These are phyloP conservation scores for Hexactinellida sp. DNA, from an alignment of 37 sponge, comb jelly and placozoan species.

Conservation along the genomic window DNA sequence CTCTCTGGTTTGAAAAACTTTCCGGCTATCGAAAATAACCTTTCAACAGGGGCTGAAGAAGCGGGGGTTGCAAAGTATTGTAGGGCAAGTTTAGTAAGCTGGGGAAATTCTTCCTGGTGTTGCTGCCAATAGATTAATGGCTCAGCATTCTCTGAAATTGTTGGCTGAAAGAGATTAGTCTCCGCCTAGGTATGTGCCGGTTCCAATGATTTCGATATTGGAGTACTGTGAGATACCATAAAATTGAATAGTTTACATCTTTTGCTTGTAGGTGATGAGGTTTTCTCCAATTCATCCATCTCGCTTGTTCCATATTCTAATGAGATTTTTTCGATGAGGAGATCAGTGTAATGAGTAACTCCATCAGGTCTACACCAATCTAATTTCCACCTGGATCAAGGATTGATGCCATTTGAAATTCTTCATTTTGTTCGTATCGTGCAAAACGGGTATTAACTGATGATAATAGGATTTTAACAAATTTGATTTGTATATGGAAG, in stretches of 20 bases:
- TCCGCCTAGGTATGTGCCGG: background rate
- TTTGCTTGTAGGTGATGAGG: background rate
- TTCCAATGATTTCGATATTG: background rate
- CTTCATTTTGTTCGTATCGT: constrained; percentile 10
- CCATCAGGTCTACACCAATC: background rate
- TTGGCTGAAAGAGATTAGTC: background rate
- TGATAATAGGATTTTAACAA: background rate
- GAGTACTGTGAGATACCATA: background rate
- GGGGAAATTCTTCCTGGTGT: too few relatives aligned
- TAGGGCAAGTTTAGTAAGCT: too few relatives aligned
- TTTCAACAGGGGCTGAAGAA: too few relatives aligned
- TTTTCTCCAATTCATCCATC: background rate
- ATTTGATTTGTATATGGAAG: background rate
- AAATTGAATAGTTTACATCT: background rate
- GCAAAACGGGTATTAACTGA: constrained; percentile 15
- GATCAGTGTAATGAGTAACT: background rate
- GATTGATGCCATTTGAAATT: constrained; percentile 6
- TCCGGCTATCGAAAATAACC: too few relatives aligned
- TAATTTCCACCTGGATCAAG: background rate
- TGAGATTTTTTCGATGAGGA: background rate
- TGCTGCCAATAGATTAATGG: too few relatives aligned
- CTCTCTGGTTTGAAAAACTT: background rate
- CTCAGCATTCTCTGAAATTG: background rate
- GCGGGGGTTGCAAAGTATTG: too few relatives aligned
- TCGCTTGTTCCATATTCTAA: background rate